Percentiles rank a stretch among this genome's conserved stretches.
phyloP scores from a whole-genome alignment of 2,888 invertebrate genomes.

The Lymantria dispar region DNA sequence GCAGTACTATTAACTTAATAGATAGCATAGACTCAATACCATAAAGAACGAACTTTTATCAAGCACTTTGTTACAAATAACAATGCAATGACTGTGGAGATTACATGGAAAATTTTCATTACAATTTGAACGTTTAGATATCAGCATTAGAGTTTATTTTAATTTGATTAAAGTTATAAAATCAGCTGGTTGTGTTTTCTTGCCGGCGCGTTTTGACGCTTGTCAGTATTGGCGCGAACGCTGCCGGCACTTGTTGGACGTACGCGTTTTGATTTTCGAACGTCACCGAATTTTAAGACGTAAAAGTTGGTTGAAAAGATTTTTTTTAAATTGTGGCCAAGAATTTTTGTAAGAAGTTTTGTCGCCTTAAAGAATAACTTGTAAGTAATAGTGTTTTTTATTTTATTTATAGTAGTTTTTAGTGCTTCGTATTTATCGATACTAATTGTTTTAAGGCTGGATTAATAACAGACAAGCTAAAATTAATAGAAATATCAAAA shows the following conservation, averaged over 20 bases:
- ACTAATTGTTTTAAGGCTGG: not conserved
- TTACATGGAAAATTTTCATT: slow-evolving; percentile 7
- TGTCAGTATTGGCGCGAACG: slow-evolving; percentile 64
- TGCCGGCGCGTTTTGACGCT: slow-evolving; percentile 24
- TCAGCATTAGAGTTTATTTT: slow-evolving; percentile 26
- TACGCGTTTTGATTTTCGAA: slow-evolving; percentile 36
- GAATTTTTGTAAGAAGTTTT: not conserved
- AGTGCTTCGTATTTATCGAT: not conserved
- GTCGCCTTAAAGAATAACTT: not conserved
- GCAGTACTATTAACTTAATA: too few species aligned
- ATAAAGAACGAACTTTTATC: not conserved
- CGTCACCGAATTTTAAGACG: slow-evolving; percentile 24
- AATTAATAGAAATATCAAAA: too few species aligned
- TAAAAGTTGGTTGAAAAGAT: slow-evolving; percentile 1
- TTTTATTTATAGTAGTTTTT: not conserved
- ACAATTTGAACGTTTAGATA: slow-evolving; percentile 4
- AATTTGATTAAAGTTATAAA: slow-evolving; percentile 30
- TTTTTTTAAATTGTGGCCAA: not conserved
- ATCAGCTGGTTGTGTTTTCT: slow-evolving; percentile 51
- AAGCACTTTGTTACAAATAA: slow-evolving; percentile 1
- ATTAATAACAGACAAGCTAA: not conserved
- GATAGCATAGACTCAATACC: not conserved
- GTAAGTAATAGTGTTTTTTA: not conserved
- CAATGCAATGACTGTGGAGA: slow-evolving; percentile 31
- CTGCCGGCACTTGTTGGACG: slow-evolving; percentile 46